These are phyloP conservation scores for Sussaba pulchella DNA, from an alignment of 2,888 invertebrate genomes.

Conservation along the genomic window DNA sequence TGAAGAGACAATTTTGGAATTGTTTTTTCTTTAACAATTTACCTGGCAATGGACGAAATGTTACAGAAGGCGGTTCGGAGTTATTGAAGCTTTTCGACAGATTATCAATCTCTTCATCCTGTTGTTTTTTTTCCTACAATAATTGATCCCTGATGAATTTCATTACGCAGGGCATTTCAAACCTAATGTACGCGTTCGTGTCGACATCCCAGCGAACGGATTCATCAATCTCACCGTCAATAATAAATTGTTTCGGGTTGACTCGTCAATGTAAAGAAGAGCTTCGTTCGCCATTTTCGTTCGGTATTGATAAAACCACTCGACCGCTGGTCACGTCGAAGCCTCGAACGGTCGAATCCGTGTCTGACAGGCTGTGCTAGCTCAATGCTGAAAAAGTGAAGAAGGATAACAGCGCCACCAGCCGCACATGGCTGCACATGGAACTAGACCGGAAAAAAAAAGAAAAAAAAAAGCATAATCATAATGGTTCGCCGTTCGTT, in stretches of 20 bases:
- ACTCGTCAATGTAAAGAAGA: constrained; percentile 87
- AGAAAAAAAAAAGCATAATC: too few species aligned
- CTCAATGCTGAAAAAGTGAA: too few species aligned
- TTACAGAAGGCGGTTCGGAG: constrained; percentile 85
- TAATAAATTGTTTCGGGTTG: constrained; percentile 86
- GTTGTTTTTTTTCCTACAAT: constrained; percentile 84
- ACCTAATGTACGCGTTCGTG: constrained; percentile 10
- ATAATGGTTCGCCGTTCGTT: too few species aligned
- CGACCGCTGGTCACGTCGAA: too few species aligned
- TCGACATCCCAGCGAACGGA: background rate
- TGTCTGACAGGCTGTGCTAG: too few species aligned
- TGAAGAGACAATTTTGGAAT: background rate
- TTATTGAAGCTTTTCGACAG: constrained; percentile 85
- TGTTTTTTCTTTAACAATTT: constrained; percentile 71
- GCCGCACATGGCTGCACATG: too few species aligned
- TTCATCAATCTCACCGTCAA: constrained; percentile 78
- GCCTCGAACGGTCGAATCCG: too few species aligned
- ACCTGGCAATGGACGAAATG: constrained; percentile 90
- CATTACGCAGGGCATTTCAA: background rate
- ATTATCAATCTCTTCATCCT: constrained; percentile 87
- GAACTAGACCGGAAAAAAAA: too few species aligned
- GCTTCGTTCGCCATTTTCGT: constrained; percentile 83
- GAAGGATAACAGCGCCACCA: too few species aligned
- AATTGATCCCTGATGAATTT: background rate
- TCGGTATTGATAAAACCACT: too few species aligned